Evolutionary conservation across 2,888 invertebrate genomes (phyloP).

Genomic region (Acanthosepion esculentum): DNA sequence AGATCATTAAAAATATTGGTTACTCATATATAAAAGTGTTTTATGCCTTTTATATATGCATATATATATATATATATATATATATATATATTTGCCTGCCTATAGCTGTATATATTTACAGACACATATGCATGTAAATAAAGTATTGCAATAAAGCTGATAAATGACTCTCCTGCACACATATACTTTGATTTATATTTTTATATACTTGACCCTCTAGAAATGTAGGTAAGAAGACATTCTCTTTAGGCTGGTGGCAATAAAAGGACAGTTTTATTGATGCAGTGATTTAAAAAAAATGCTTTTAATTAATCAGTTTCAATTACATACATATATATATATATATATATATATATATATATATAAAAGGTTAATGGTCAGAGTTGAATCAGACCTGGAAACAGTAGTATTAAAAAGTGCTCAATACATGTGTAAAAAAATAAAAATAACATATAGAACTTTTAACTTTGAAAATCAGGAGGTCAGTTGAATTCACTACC

Average conservation of each 20-base stretch:
- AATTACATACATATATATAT: not conserved
- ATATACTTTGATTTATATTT: not conserved
- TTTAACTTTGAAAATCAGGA: no score
- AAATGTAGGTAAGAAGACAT: not conserved
- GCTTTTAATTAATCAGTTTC: not conserved
- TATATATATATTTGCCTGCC: not conserved
- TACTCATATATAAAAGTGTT: not conserved
- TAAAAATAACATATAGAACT: no score
- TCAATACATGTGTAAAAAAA: no score
- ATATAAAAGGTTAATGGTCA: no score
- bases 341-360: not conserved
- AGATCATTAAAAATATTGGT: not conserved
- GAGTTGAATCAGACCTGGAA: no score
- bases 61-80: not conserved
- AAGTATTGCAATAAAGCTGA: not conserved
- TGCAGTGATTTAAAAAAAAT: not conserved
- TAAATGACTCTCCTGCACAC: not conserved
- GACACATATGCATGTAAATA: not conserved
- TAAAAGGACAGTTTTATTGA: not conserved
- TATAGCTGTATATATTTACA: not conserved
- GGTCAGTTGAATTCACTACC: no score
- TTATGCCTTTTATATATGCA: not conserved
- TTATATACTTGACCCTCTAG: not conserved
- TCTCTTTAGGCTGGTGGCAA: not conserved
- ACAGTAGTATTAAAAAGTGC: no score